Conservation (phyloP, 2,888 invertebrate genomes). For the Corythucha ciliata region DNA sequence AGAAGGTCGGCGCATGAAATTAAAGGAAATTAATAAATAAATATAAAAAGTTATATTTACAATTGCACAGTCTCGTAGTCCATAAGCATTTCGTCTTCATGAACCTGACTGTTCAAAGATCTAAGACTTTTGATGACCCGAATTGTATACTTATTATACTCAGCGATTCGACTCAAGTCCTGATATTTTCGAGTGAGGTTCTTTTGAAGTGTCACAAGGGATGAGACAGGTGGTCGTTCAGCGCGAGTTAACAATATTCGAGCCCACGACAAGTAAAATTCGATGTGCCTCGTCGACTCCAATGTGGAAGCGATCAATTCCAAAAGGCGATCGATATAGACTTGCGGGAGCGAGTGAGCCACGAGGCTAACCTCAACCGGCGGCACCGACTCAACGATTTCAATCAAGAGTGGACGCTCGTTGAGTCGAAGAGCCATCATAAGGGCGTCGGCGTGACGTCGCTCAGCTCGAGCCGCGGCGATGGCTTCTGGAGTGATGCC, state of each 20-base stretch:
- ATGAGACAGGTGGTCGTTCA: constrained; percentile 50
- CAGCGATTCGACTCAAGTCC: constrained; percentile 78
- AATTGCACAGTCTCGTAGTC: no score
- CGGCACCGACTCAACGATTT: constrained; percentile 76
- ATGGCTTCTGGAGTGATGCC: constrained; percentile 70
- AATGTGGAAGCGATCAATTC: constrained; percentile 60
- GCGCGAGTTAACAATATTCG: constrained; percentile 54
- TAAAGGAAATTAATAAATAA: no score
- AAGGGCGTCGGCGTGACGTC: constrained; percentile 54
- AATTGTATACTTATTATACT: constrained; percentile 74
- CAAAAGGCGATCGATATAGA: constrained; percentile 66
- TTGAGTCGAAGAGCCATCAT: constrained; percentile 78
- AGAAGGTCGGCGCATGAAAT: no score
- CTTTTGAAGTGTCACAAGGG: constrained; percentile 66
- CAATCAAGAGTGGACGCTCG: constrained; percentile 62
- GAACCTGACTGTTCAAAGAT: no score
- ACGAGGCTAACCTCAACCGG: constrained; percentile 70
- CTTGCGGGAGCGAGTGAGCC: constrained; percentile 56
- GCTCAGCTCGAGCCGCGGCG: constrained; percentile 47
- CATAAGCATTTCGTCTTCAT: no score
- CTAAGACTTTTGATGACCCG: no score
- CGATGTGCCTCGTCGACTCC: constrained; percentile 71
- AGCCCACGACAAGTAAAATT: constrained; percentile 80
- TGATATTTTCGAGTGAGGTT: constrained; percentile 67
- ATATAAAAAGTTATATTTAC: no score